Conservation (phyloP, 2,113 vertebrate species). For the Micronycteris hirsuta region DNA sequence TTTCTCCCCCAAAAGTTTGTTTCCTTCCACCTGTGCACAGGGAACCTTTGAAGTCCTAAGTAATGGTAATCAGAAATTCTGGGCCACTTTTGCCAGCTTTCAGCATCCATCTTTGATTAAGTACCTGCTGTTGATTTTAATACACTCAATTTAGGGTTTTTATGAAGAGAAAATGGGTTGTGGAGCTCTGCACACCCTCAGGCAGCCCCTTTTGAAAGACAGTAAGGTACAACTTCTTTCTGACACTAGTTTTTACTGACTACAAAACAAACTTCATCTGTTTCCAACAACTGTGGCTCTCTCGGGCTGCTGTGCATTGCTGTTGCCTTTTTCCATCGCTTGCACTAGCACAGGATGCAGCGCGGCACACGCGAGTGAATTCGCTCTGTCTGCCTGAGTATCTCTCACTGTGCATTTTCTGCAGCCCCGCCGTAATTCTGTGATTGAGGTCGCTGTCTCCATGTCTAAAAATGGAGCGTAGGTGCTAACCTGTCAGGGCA, state of each 20-base stretch:
- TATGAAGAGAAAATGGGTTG: constrained; percentile 56
- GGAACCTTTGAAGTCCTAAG: constrained; percentile 15
- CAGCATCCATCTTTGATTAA: constrained; percentile 47
- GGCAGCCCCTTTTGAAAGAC: constrained; percentile 5
- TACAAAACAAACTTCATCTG: background rate
- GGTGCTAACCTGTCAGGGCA: background rate
- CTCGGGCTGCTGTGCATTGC: too few relatives aligned
- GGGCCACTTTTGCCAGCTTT: constrained; percentile 20
- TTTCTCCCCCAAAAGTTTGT: constrained; percentile 48
- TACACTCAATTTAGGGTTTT: constrained; percentile 32
- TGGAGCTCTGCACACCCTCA: background rate
- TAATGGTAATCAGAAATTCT: constrained; percentile 49
- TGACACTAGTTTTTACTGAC: background rate
- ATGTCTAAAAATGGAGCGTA: background rate
- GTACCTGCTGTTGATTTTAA: constrained; percentile 54
- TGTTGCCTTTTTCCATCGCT: background rate
- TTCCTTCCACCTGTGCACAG: constrained; percentile 57
- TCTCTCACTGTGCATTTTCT: background rate
- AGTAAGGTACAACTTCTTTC: background rate
- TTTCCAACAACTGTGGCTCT: background rate
- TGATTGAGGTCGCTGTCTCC: background rate
- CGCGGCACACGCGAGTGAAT: background rate
- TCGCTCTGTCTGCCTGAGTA: background rate
- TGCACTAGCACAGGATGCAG: background rate
- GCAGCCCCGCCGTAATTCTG: background rate